These are phyloP conservation scores for Pseudococcus jackbeardsleyi DNA, from an alignment of 2,888 invertebrate species.

Conservation along the genomic window DNA sequence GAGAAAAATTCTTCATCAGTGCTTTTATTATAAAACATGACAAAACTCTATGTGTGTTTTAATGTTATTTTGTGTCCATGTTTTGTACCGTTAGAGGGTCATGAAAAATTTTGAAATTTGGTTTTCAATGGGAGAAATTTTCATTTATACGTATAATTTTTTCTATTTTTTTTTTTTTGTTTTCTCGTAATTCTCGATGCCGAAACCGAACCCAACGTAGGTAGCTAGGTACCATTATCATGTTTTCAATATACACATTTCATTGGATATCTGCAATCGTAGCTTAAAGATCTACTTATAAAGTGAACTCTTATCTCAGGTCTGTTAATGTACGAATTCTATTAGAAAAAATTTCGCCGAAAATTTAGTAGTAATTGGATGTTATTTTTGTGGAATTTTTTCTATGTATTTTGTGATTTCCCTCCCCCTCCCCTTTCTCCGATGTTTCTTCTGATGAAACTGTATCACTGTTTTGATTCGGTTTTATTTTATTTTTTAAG, in stretches of 20 bases:
- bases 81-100: neutral
- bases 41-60: slow-evolving; percentile 8
- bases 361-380: neutral
- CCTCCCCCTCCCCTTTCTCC: neutral
- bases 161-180: too few relatives aligned
- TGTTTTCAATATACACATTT: too few relatives aligned
- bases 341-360: neutral
- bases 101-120: neutral
- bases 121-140: neutral
- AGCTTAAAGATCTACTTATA: slow-evolving; percentile 10
- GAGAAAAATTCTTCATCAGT: neutral
- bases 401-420: slow-evolving; percentile 2
- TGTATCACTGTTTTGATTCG: slow-evolving; percentile 31
- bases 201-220: too few relatives aligned
- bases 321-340: neutral
- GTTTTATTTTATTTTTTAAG: neutral
- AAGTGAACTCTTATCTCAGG: neutral
- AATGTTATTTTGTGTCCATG: slow-evolving; percentile 2
- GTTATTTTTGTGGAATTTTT: neutral
- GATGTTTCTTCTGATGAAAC: slow-evolving; percentile 17
- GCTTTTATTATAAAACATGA: slow-evolving; percentile 40
- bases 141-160: neutral
- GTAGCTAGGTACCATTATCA: too few relatives aligned
- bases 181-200: too few relatives aligned
- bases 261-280: neutral